phyloP scores from a whole-genome alignment of 2,113 vertebrate species.

The human (Homo sapiens) region DNA sequence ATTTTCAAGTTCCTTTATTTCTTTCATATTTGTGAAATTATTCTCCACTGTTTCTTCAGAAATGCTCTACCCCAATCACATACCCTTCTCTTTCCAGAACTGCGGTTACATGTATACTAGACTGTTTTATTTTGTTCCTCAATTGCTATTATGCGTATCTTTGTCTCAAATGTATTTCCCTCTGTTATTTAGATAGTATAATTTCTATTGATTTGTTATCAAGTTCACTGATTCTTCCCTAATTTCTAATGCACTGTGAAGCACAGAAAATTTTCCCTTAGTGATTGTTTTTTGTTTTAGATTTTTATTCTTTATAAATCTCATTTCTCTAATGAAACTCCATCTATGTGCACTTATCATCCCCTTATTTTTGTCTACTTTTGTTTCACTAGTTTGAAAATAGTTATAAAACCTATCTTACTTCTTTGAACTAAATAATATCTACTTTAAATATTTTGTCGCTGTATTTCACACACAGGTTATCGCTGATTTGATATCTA shows the following conservation, averaged over 20 bases:
- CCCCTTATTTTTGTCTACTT: neutral
- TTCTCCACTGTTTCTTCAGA: neutral
- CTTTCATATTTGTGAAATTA: neutral
- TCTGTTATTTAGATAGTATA: neutral
- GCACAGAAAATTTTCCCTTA: neutral
- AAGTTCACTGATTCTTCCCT: neutral
- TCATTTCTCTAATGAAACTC: neutral
- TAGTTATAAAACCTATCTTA: neutral
- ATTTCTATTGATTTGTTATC: neutral
- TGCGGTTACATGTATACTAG: neutral
- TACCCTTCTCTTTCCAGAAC: neutral
- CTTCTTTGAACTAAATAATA: neutral
- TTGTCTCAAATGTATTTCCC: neutral
- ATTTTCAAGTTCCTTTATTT: neutral
- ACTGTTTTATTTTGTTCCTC: neutral
- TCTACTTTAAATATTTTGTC: neutral
- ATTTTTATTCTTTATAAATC: neutral
- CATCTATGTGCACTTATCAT: neutral
- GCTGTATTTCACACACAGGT: neutral
- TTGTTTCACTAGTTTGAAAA: neutral
- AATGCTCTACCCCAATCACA: neutral
- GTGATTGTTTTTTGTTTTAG: neutral
- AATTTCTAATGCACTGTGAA: neutral
- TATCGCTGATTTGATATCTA: neutral
- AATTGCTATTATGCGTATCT: neutral